Evolutionary conservation across 1,140 invertebrate species (phyloP), one percentile per base, ranked within the genome.

Genomic region (Aphis gossypii): DNA sequence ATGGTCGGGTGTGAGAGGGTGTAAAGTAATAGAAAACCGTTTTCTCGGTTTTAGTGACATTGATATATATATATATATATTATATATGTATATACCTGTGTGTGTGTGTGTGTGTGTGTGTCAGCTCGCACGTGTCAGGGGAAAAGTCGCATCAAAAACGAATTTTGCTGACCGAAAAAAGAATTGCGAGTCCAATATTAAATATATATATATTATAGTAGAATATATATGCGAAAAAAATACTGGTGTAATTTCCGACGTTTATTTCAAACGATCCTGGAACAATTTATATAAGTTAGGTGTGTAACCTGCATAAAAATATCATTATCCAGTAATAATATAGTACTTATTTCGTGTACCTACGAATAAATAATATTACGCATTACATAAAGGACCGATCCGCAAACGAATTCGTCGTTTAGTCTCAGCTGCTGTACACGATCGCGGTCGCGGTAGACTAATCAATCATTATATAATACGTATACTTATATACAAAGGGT

Each of bases 81-180:
- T 35, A 35, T 46, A 35, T 35, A 35, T 86, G 41, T 35, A 41
- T 41, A 41, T 41, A 41, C 38, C 38, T 46, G 25, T 86, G 11
- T 87, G 44, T 46, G 84, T 46, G 41, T n/a, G n/a, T n/a, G n/a
- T n/a, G n/a, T 84, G 8, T 86, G 41, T 44, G 41, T 86, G 83
- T 41, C 35, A 44, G 83, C 82, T 84, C 23, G 84, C 23, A 83
- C 35, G 76, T 38, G 35, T 83, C 76, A 25, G 84, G 41, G 25
- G 84, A 46, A 86, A 46, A 86, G 84, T 84, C 38, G 38, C 23
- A 44, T 86, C 38, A 86, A 86, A 84, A 84, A 84, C 82, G 38
- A 84, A 84, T 84, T 84, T 38, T 41, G 21, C 38, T 21, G 38
- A 84, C 82, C 82, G 82, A 84, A 84, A 41, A 84, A 84, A 21